These are phyloP conservation scores for Drosophila nr. fundita DNA, from an alignment of 2,888 invertebrate species.

Conservation along the genomic window DNA sequence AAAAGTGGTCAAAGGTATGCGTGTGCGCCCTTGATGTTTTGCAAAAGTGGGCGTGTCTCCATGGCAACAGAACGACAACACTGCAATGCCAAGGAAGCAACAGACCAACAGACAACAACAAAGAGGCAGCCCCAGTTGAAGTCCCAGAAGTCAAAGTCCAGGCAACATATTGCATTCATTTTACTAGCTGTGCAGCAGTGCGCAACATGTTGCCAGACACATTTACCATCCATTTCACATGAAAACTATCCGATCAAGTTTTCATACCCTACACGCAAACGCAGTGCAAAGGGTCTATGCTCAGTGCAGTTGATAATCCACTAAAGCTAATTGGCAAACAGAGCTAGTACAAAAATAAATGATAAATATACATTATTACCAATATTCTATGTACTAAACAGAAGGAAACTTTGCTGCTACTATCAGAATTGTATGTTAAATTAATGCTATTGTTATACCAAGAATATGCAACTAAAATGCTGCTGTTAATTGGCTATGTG, in stretches of 20 bases:
- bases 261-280: conserved; percentile 2
- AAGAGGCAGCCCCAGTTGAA: conserved; percentile 30
- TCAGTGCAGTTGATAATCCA: neutral
- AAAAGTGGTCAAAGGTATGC: conserved; percentile 29
- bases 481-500: neutral
- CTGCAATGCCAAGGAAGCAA: conserved; percentile 10
- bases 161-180: conserved; percentile 17
- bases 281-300: neutral
- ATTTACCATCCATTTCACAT: conserved; percentile 31
- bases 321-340: neutral
- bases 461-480: neutral
- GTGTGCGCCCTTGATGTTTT: conserved; percentile 61
- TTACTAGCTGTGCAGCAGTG: conserved; percentile 14
- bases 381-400: neutral
- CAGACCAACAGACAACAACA: conserved; percentile 27
- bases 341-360: neutral
- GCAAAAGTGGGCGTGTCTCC: conserved; percentile 67
- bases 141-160: conserved; percentile 34
- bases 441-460: neutral
- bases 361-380: neutral
- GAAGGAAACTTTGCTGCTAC: neutral
- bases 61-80: conserved; percentile 55
- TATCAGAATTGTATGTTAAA: neutral
- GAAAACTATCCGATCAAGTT: conserved; percentile 34
- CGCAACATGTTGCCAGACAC: conserved; percentile 47